Conservation (phyloP, 2,113 vertebrate species). For the Oncorhynchus gorbuscha region DNA sequence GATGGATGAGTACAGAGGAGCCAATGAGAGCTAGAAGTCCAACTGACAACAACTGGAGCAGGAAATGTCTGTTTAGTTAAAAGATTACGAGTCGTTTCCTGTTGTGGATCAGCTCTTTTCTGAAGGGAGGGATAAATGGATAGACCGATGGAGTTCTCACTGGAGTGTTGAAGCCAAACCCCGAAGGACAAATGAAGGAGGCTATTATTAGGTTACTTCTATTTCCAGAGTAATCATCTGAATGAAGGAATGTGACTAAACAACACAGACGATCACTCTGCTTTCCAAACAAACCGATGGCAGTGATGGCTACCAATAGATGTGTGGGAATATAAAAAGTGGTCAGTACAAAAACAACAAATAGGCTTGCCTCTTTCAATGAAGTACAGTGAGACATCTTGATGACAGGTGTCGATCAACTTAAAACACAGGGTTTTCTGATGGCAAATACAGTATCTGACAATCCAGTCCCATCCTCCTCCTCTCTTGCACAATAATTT, state of each 20-base stretch:
- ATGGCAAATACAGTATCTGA: too few relatives aligned
- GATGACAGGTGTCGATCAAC: too few relatives aligned
- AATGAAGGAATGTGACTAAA: slow-evolving; percentile 15
- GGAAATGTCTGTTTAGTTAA: slow-evolving; percentile 75
- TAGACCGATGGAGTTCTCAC: not conserved
- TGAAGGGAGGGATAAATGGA: slow-evolving; percentile 29
- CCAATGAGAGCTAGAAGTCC: slow-evolving; percentile 12
- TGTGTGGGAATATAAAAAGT: not conserved
- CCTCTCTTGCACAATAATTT: too few relatives aligned
- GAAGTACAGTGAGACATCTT: too few relatives aligned
- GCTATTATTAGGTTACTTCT: slow-evolving; percentile 33
- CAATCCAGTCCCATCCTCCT: too few relatives aligned
- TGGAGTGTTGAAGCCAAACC: not conserved
- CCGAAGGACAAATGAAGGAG: not conserved
- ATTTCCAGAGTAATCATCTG: slow-evolving; percentile 20
- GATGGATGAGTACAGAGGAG: not conserved
- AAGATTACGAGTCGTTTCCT: slow-evolving; percentile 75
- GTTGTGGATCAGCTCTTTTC: slow-evolving; percentile 48
- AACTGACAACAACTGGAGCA: slow-evolving; percentile 66
- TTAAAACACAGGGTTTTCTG: too few relatives aligned
- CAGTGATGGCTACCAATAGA: not conserved
- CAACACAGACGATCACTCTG: slow-evolving; percentile 1
- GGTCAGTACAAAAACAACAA: not conserved
- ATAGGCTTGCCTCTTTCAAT: not conserved
- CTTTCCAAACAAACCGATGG: not conserved